Base-by-base conservation (phyloP, 2,113 vertebrate genomes). In the Verasper variegatus region DNA sequence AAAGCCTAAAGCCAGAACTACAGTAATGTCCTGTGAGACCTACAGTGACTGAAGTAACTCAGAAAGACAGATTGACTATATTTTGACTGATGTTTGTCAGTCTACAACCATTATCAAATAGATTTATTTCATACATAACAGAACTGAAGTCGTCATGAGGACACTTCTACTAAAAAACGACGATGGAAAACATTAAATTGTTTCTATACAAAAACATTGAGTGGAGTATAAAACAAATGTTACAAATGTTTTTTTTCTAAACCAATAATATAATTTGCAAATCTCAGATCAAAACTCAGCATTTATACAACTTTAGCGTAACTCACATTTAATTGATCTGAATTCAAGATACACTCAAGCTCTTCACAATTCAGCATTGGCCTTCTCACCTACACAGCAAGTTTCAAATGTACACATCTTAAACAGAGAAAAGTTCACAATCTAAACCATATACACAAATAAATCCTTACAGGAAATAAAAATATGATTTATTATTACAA, bases 141-240 rank as follows among this genome's bases (percentile, higher is more conserved):
- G 72, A 74, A 87, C 73, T 4, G 0, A 31, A 31, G 8, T 57
- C 14, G 76, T 37, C 7, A 20, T 23, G 13, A 61, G 40, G 13
- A 68, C 56, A 64, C 23, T 64, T 91, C 84, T 54, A 76, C 84
- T 78, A 81, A 58, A 76, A 76, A 81, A 84, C 42, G 2, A 26
- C 35, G 40, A 76, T 61, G 56, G 56, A 61, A 11, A 67, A 78
- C 70, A 72, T 61, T 0, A 24, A 71, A 56, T 58, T 59, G 21
- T 78, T 24, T 80, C 77, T 86, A 84, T 85, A 91, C 55, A 92
- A 92, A 89, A 86, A 88, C 72, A 88, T 68, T 61, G 18, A 85
- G n/a, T 37, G 27, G 4, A 70, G 61, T 83, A 89, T 80, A 91
- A 87, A 91, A 89, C 56, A 88, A 58, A 76, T 58, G 74, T 73